phyloP scores from a whole-genome alignment of 2,888 invertebrate genomes.

The Ochlodes sylvanus region DNA sequence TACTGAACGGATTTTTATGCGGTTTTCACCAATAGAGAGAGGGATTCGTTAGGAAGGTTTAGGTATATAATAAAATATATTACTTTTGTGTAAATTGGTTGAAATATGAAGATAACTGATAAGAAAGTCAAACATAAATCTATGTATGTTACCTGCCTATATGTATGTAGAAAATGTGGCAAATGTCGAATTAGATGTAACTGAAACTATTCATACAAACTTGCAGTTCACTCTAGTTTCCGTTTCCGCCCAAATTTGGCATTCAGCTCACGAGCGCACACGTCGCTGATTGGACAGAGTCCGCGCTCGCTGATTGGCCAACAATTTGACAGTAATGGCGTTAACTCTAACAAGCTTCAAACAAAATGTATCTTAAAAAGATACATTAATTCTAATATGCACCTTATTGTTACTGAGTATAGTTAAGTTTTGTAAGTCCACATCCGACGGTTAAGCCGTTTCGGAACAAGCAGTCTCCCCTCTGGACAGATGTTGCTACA shows the following conservation, averaged over 20 bases:
- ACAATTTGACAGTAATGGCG: conserved; percentile 84
- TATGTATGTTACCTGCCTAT: too few relatives aligned
- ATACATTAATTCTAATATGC: background rate
- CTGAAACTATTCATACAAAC: conserved; percentile 54
- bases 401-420: background rate
- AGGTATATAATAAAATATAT: too few relatives aligned
- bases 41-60: too few relatives aligned
- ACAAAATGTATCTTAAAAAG: conserved; percentile 16
- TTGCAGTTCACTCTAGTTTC: conserved; percentile 74
- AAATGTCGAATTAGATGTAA: too few relatives aligned
- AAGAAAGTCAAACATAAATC: too few relatives aligned
- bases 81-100: too few relatives aligned
- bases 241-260: conserved; percentile 72
- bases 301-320: conserved; percentile 73
- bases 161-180: too few relatives aligned
- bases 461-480: conserved; percentile 56
- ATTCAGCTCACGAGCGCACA: conserved; percentile 73
- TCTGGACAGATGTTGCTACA: conserved; percentile 83
- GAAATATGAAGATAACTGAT: too few relatives aligned
- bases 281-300: conserved; percentile 69
- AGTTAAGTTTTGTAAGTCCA: conserved; percentile 5
- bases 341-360: conserved; percentile 60
- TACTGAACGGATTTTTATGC: too few relatives aligned
- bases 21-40: too few relatives aligned
- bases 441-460: conserved; percentile 24